Conservation (phyloP, 2,888 invertebrate species). For the Mythimna lalbum region DNA sequence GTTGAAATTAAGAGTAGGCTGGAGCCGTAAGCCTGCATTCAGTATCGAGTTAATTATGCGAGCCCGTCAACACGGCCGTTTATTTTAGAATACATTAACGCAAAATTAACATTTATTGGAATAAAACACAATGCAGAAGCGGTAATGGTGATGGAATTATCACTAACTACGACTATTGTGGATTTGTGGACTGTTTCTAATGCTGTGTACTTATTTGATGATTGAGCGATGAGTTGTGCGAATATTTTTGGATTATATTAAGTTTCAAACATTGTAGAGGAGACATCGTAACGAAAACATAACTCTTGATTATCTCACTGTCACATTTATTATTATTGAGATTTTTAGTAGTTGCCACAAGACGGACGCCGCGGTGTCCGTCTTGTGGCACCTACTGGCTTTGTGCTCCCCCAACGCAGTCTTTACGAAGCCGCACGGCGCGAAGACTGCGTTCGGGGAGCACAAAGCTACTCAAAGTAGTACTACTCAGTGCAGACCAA, state of each 20-base stretch:
- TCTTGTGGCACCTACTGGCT: too few species aligned
- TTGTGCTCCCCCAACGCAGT: too few species aligned
- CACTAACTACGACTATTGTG: conserved; percentile 64
- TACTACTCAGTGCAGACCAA: too few species aligned
- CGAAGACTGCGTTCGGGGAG: too few species aligned
- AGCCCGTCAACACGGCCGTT: conserved; percentile 71
- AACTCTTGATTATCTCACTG: not conserved
- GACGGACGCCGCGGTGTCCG: too few species aligned
- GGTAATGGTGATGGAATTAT: conserved; percentile 59
- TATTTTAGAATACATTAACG: conserved; percentile 78
- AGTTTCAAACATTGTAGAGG: too few species aligned
- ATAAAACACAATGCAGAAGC: conserved; percentile 62
- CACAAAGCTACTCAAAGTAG: too few species aligned
- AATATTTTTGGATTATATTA: conserved; percentile 2
- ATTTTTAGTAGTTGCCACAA: too few species aligned
- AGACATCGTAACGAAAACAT: not conserved
- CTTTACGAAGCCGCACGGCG: too few species aligned
- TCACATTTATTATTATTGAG: too few species aligned
- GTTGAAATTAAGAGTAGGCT: conserved; percentile 57
- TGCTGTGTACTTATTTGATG: conserved; percentile 48
- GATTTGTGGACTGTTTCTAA: conserved; percentile 54
- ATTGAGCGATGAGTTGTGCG: conserved; percentile 20
- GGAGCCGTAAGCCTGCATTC: conserved; percentile 51
- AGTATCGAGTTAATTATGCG: conserved; percentile 70
- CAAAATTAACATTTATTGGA: conserved; percentile 76